Evolutionary conservation across 2,888 invertebrate genomes (phyloP), one percentile per base, ranked within the genome.

Genomic region (Euphydryas editha): DNA sequence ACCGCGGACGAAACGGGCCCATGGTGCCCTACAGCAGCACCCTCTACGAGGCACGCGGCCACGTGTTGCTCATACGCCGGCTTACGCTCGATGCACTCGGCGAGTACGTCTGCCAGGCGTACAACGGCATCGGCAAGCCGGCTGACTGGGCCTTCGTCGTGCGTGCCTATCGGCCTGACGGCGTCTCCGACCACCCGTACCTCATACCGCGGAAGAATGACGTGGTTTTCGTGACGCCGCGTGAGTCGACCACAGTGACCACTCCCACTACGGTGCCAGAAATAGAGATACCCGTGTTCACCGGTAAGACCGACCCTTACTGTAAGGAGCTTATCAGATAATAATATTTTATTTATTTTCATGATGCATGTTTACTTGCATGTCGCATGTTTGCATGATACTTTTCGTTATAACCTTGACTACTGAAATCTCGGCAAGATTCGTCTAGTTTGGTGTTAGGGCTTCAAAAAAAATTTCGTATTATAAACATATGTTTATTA

Each of bases 61-160:
- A 95, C 84, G 95, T 96, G 1, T 92, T 99, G 55, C 93, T 95
- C 68, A 96, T 99, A 78, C 93, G 95, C 61, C 90, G 94, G 1
- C 95, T 98, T 15, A 93, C 94, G 42, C 78, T 95, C 20, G 94
- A 95, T 7, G 96, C 96, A 77, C 93, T 97, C 61, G 98, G 98
- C 5, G 94, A 95, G 59, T 99, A 99, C 88, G 96, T 96, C 7
- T 99, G 99, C 81, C 96, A 97, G 79, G 98, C 97, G 5, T 98
- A 96, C 86, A 98, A 98, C 81, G 97, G 97, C 2, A 82, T 94
- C 10, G 96, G 95, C 13, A 94, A 95, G 74, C 95, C 98, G 6
- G 96, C 96, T 0, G 95, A 96, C 56, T 96, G 96, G 95, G 94
- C 95, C 15, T 94, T 97, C 8, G 94, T 94, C 0, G 93, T 98